These are phyloP conservation scores for Mobula hypostoma DNA, from an alignment of 2,113 vertebrate genomes.

Conservation along the genomic window DNA sequence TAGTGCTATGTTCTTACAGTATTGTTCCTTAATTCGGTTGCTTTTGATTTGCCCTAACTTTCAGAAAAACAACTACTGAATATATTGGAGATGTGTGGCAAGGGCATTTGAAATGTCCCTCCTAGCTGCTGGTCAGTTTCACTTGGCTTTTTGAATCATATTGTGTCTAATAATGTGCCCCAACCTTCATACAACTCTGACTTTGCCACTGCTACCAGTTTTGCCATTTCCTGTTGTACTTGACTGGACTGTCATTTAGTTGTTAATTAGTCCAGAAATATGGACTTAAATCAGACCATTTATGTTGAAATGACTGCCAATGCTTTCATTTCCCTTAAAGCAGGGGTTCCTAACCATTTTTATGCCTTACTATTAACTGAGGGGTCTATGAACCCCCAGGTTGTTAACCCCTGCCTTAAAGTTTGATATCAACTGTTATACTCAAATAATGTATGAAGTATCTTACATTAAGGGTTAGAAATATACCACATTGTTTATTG, in stretches of 20 bases:
- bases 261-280: conserved; percentile 1
- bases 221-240: background rate
- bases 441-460: background rate
- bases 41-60: background rate
- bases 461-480: background rate
- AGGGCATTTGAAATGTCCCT: background rate
- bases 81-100: background rate
- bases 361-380: no score
- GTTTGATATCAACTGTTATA: background rate
- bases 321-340: background rate
- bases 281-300: background rate
- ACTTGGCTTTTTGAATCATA: background rate
- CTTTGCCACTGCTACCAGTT: background rate
- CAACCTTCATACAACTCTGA: background rate
- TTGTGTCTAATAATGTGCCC: background rate
- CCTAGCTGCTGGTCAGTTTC: background rate
- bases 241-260: background rate
- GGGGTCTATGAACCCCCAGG: no score
- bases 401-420: background rate
- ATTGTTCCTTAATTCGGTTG: background rate
- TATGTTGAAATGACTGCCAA: background rate
- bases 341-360: no score
- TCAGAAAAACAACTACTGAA: background rate
- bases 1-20: background rate
- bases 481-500: background rate